Percentiles rank a stretch among this genome's conserved stretches.
These are phyloP conservation scores for Pangasius larnaudii DNA, from an alignment of 2,797 vertebrate species.

Conservation along the genomic window DNA sequence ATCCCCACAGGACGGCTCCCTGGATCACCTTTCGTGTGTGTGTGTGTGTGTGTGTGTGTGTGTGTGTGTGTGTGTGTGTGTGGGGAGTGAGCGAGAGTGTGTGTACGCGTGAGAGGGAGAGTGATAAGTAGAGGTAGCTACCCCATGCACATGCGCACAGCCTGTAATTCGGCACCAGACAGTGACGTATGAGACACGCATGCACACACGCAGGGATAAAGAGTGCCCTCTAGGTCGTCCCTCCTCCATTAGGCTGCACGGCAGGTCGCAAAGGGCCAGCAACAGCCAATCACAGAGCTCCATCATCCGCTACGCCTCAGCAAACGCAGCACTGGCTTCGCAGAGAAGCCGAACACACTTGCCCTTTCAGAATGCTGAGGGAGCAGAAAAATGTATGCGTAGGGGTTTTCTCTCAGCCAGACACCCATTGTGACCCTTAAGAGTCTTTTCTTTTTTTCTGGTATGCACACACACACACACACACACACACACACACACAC, in stretches of 20 bases:
- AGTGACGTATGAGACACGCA: neutral
- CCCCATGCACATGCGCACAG: constrained; percentile 6
- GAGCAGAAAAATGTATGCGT: constrained; percentile 30
- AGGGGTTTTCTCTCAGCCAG: neutral
- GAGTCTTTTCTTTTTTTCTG: neutral
- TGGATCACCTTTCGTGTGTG: constrained; percentile 55
- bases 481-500: neutral
- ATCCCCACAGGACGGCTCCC: constrained; percentile 41
- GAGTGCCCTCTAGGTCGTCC: constrained; percentile 57
- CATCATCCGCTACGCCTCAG: constrained; percentile 52
- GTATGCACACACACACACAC: constrained; percentile 12
- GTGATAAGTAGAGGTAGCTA: constrained; percentile 14
- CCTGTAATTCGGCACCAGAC: constrained; percentile 38
- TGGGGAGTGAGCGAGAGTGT: constrained; percentile 28
- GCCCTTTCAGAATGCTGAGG: constrained; percentile 42
- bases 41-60: constrained; percentile 25
- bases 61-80: constrained; percentile 15
- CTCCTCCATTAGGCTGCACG: constrained; percentile 52
- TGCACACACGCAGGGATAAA: neutral
- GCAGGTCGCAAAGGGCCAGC: constrained; percentile 18
- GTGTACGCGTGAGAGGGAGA: neutral
- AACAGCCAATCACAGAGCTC: constrained; percentile 58
- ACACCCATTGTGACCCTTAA: constrained; percentile 1
- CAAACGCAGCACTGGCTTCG: constrained; percentile 29
- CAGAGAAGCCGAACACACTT: constrained; percentile 33